Base-by-base conservation (phyloP, 2,113 vertebrate genomes). In the Oxyruncus cristatus region DNA sequence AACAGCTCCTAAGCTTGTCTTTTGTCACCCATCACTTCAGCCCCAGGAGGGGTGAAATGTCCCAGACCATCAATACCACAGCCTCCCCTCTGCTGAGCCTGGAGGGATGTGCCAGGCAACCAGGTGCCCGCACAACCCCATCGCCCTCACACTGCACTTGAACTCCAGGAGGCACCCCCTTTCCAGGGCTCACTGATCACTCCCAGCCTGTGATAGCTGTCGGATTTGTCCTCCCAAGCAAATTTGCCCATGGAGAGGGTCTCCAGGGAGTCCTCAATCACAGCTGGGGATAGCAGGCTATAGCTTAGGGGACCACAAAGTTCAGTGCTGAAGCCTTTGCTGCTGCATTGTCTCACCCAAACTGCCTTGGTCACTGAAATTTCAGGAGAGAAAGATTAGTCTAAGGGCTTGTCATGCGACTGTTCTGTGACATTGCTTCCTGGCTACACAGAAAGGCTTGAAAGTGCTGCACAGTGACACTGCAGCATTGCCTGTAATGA, bases 261-360 rank as follows among this genome's bases (percentile, higher is more conserved):
- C 32, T 74, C 33, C 41, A 62, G 28, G 8, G 39, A 66, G 22
- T 19, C 18, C 27, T 62, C 49, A 79, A 65, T 24, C 17, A 46
- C 3, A 2, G 9, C 12, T 0, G 0, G 15, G 41, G 28, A 44
- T 39, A 47, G 12, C 27, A 27, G 41, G 6, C 5, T 14, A 35
- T 50, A 88, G 49, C 27, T 66, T 47, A 62, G 22, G 15, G 37
- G 8, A 62, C 26, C 17, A 66, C 14, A 18, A 47, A 94, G 20
- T 53, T 66, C 37, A 32, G 15, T 55, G 35, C 73, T 73, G 68
- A 77, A 56, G 56, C 19, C 10, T 94, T 93, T 94, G 42, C 24
- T 0, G 0, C 37, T 61, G 23, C 35, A 59, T 22, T 26, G 2
- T 26, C 44, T 79, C 65, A 39, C 33, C 39, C 35, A 63, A 35